A percentile compares a stretch with the other conserved stretches of the same genome.
Conservation (phyloP, 1,140 invertebrate genomes). For the Solenopsis fugax region DNA sequence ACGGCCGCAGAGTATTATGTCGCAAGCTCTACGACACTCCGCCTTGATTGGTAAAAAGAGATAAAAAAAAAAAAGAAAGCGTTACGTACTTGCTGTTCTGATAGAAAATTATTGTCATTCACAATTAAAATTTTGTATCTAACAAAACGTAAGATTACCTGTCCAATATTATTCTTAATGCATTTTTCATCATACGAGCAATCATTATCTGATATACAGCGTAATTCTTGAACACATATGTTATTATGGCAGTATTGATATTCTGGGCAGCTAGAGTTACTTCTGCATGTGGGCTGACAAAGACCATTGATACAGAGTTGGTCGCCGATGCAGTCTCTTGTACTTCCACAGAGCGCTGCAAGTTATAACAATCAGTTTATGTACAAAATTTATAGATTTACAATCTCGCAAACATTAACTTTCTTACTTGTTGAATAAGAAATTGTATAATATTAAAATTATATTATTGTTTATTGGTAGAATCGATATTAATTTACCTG, state of each 20-base stretch:
- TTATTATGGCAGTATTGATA: constrained; percentile 94
- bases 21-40: constrained; percentile 91
- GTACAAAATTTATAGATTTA: background rate
- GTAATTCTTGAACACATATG: constrained; percentile 93
- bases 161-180: constrained; percentile 89
- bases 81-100: background rate
- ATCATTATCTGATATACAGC: constrained; percentile 90
- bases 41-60: constrained; percentile 79
- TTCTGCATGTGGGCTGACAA: constrained; percentile 93
- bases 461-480: no score
- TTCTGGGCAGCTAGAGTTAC: constrained; percentile 92
- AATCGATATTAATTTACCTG: constrained; percentile 85
- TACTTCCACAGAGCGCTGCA: constrained; percentile 90
- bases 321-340: constrained; percentile 93
- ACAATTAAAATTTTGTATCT: background rate
- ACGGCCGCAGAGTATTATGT: constrained; percentile 91
- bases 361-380: constrained; percentile 60
- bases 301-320: constrained; percentile 93
- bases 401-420: no score
- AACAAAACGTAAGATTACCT: constrained; percentile 78
- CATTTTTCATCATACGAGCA: constrained; percentile 91
- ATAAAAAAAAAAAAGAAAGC: background rate
- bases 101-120: background rate
- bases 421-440: no score
- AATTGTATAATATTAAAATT: no score